Evolutionary conservation across 1,140 invertebrate species (phyloP).

Genomic region (Samia ricini): DNA sequence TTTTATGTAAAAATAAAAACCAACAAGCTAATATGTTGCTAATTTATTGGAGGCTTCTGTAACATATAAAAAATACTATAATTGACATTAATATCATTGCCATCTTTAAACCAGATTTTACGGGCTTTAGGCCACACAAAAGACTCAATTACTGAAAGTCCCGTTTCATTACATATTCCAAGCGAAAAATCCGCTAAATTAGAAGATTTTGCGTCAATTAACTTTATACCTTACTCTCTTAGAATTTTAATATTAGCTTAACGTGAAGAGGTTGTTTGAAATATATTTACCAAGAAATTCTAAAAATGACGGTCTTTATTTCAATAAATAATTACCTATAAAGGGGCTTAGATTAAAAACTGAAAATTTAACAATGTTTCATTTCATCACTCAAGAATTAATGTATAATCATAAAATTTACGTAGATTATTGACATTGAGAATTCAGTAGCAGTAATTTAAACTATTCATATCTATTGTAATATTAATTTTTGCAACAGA

Average conservation of each 20-base stretch:
- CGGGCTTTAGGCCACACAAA: not conserved
- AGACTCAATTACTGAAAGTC: slow-evolving; percentile 18
- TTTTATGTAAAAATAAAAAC: too few species aligned
- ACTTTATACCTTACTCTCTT: slow-evolving; percentile 29
- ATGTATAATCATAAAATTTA: too few species aligned
- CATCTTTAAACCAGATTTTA: not conserved
- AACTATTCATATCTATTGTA: too few species aligned
- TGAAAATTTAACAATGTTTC: too few species aligned
- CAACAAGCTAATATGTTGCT: too few species aligned
- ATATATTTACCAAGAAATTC: not conserved
- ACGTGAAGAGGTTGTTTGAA: not conserved
- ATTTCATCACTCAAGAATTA: too few species aligned
- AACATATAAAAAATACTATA: not conserved
- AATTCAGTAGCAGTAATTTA: too few species aligned
- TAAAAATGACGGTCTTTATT: not conserved
- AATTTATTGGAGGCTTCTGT: not conserved
- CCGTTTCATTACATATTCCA: slow-evolving; percentile 29
- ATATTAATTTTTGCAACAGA: too few species aligned
- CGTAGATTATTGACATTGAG: too few species aligned
- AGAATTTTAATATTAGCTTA: slow-evolving; percentile 34
- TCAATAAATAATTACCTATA: not conserved
- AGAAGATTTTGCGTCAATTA: slow-evolving; percentile 36
- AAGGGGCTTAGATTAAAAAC: too few species aligned
- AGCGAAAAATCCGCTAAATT: slow-evolving; percentile 33
- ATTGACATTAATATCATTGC: not conserved